Percentiles rank a stretch among this genome's conserved stretches.
Conservation (phyloP, 2,797 vertebrate genomes). For the Cuniculus paca region DNA sequence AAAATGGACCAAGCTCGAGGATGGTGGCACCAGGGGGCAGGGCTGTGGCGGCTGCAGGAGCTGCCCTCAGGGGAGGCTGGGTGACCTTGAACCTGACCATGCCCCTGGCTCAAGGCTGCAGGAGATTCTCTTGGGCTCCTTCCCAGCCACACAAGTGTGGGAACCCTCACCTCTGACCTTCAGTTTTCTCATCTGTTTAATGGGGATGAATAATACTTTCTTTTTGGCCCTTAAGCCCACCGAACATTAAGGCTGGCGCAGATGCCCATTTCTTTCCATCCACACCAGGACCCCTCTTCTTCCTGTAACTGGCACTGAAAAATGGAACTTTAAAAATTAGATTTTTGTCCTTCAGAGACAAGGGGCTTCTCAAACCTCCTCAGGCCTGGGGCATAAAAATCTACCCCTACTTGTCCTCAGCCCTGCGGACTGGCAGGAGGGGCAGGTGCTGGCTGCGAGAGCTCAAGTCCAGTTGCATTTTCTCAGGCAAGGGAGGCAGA, state of each 20-base stretch:
- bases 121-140: background rate
- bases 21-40: background rate
- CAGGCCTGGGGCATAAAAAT: background rate
- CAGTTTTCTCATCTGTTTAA: background rate
- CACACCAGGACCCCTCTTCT: background rate
- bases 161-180: background rate
- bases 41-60: accelerated
- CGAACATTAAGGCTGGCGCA: background rate
- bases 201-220: background rate
- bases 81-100: background rate
- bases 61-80: background rate
- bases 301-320: background rate
- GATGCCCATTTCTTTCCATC: background rate
- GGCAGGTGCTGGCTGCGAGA: background rate
- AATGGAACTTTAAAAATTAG: background rate
- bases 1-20: background rate
- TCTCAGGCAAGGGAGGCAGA: background rate
- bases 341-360: background rate
- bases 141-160: accelerated
- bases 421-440: background rate
- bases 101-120: accelerated
- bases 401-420: background rate
- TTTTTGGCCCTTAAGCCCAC: background rate
- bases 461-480: background rate
- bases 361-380: background rate